Evolutionary conservation across 2,113 vertebrate genomes (phyloP), one percentile per base, ranked within the genome.

Genomic region (Corythornis madagascariensis): DNA sequence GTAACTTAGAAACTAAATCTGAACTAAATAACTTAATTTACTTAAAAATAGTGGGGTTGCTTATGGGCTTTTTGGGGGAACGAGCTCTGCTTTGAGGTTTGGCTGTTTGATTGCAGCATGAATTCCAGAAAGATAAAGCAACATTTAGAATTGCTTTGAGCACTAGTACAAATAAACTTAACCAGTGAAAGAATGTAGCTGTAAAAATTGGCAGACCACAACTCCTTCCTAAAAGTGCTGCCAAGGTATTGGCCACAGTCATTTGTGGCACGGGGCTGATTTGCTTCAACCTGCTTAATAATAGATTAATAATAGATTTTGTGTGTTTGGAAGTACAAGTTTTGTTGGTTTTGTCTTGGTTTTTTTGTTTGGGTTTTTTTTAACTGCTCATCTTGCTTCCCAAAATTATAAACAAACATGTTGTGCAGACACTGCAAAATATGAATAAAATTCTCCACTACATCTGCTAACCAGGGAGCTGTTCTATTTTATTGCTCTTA

Each of bases 401-500:
- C 67, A 43, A 26, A 76, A 85, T 67, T 0, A 0, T 91, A 64
- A 89, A 55, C 63, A 57, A 63, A 65, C 1, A 1, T 42, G 40
- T 74, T 18, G 13, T 28, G 4, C 63, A 60, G 25, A 16, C 64
- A 80, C 25, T 88, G 76, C 60, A 78, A 47, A 67, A 83, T 80
- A 80, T n/a, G n/a, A 71, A 73, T 43, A 63, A 22, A 71, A 1
- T 77, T 92, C 67, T 92, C 60, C 18, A 81, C 48, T 78, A 4
- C 0, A 3, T 85, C 56, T 88, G 38, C 63, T 64, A 48, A 74
- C 29, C 19, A 43, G 38, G 42, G 72, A 94, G 47, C 63, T 89
- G 9, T 85, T 95, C 13, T 29, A 65, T 92, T 95, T 95, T 96
- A 93, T 90, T 89, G 55, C 78, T 86, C 50, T 88, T 90, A 48